phyloP scores from a whole-genome alignment of 2,113 vertebrate genomes.

The Leucopsar rothschildi region DNA sequence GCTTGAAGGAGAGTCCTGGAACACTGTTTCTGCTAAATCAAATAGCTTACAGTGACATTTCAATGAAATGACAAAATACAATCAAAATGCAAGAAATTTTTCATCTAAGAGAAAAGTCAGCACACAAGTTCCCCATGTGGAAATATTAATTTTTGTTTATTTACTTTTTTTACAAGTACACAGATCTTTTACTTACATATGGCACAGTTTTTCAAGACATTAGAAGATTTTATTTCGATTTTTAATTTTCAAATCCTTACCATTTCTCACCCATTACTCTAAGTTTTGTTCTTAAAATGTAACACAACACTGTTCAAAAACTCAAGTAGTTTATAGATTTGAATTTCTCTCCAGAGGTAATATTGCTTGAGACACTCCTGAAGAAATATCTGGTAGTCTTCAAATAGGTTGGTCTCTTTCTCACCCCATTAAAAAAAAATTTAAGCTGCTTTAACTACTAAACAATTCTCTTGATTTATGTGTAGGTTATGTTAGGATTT shows the following conservation, averaged over 20 bases:
- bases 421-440: not conserved
- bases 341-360: not conserved
- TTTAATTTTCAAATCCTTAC: not conserved
- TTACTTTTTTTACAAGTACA: not conserved
- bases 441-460: not conserved
- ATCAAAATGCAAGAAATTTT: not conserved
- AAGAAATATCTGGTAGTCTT: not conserved
- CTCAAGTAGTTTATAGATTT: not conserved
- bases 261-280: not conserved
- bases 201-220: not conserved
- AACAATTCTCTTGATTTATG: not conserved
- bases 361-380: not conserved
- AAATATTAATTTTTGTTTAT: constrained; percentile 14
- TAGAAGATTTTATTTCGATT: not conserved
- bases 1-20: not conserved
- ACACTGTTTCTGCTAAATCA: not conserved
- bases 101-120: not conserved
- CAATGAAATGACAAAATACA: not conserved
- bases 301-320: not conserved
- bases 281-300: not conserved
- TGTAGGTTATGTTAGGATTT: not conserved
- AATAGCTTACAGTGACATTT: not conserved
- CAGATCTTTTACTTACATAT: not conserved
- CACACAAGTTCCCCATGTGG: not conserved
- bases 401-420: not conserved